Conservation (phyloP, 2,113 vertebrate genomes). For the Gymnarchus niloticus region DNA sequence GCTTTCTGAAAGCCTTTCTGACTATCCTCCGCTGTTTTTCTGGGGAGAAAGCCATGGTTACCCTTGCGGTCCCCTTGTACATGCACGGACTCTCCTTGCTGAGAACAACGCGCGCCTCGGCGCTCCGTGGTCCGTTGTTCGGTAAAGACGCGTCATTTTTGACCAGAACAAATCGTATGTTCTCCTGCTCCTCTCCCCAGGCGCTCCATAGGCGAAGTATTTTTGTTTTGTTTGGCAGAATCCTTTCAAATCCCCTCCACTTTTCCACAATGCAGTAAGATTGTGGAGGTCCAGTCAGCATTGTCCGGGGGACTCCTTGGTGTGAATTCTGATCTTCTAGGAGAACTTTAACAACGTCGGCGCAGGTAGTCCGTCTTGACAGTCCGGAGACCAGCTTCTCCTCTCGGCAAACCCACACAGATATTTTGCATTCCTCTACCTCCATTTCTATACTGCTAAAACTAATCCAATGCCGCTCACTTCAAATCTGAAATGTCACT, state of each 20-base stretch:
- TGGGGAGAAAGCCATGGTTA: constrained; percentile 58
- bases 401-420: constrained; percentile 88
- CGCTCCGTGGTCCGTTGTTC: constrained; percentile 73
- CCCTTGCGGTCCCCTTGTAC: constrained; percentile 49
- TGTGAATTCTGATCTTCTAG: constrained; percentile 69
- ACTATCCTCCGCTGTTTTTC: constrained; percentile 84
- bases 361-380: constrained; percentile 82
- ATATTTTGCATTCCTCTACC: constrained; percentile 70
- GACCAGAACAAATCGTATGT: constrained; percentile 83
- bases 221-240: constrained; percentile 82
- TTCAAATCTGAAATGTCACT: not conserved
- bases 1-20: constrained; percentile 87
- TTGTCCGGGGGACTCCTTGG: constrained; percentile 40
- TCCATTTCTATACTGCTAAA: constrained; percentile 58
- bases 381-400: constrained; percentile 86
- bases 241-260: constrained; percentile 87
- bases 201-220: constrained; percentile 84
- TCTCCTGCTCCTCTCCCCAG: constrained; percentile 83
- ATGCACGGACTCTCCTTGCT: constrained; percentile 71
- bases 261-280: constrained; percentile 88
- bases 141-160: constrained; percentile 75
- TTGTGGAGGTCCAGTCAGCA: constrained; percentile 64
- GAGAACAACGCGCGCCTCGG: constrained; percentile 83
- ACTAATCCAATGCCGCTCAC: not conserved
- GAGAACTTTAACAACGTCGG: constrained; percentile 80